Evolutionary conservation across 2,113 vertebrate species (phyloP), one percentile per base, ranked within the genome.

Genomic region (Indicator maculatus): DNA sequence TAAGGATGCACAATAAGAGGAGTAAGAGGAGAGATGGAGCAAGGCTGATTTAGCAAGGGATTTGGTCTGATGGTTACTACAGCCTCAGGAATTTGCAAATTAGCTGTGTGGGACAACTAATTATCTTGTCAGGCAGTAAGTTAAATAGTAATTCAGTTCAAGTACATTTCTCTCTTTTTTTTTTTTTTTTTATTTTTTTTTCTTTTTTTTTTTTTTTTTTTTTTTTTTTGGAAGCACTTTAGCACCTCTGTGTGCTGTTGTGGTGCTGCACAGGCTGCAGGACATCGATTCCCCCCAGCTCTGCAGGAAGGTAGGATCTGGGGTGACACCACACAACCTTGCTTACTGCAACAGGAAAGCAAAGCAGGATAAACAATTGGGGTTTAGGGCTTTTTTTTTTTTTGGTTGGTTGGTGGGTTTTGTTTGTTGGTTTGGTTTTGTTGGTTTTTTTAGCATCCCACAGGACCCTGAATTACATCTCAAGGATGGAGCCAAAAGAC

Each of bases 1-100:
- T 88, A 88, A 83, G 59, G 75, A 20, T 11, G 8, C 33, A 6
- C 38, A 69, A 3, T 31, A 6, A 71, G 31, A 78, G 52, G 26
- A 55, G 36, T 52, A 31, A 91, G 60, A 73, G 39, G n/a, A 82
- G 53, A 85, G 31, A 4, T 8, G 17, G 28, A 78, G 39, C 26
- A 21, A 36, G 64, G 75, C 83, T 86, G 72, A 79, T 73, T 66
- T 50, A 85, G 28, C 50, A 65, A 26, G 31, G n/a, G 73, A n/a
- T 33, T 89, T 18, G 90, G 63, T 88, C 83, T 83, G 82, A n/a
- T 33, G 31, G 85, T 94, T 95, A 73, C 85, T 72, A 41, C 72
- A 88, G 88, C 65, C 86, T 86, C 60, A 91, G 95, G 76, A 96
- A 94, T 96, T 91, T 89, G 72, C 47, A 91, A 86, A 94, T 96